phyloP scores from a whole-genome alignment of 1,140 invertebrate genomes.

The Liolophura sinensis region DNA sequence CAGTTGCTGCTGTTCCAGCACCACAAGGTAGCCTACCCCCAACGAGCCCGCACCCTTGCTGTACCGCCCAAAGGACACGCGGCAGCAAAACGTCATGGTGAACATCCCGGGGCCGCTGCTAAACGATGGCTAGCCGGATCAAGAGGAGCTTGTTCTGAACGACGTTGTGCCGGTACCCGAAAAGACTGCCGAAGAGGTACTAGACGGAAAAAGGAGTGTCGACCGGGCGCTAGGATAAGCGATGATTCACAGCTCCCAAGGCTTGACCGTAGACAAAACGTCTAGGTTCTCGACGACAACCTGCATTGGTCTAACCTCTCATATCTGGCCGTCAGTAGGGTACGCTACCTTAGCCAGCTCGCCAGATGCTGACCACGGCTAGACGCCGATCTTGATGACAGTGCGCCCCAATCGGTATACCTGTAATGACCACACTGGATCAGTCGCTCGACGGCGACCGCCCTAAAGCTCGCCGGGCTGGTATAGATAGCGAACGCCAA shows the following conservation, averaged over 20 bases:
- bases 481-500: too few relatives aligned
- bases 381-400: too few relatives aligned
- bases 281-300: conserved; percentile 17
- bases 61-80: conserved; percentile 12
- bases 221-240: conserved; percentile 15
- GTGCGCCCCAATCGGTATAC: too few relatives aligned
- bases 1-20: conserved; percentile 9
- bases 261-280: conserved; percentile 12
- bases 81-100: conserved; percentile 4
- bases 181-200: neutral
- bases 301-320: conserved; percentile 12
- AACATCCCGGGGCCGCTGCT: neutral
- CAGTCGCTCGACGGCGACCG: too few relatives aligned
- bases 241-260: conserved; percentile 7
- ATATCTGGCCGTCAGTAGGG: conserved; percentile 10
- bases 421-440: too few relatives aligned
- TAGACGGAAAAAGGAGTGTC: neutral
- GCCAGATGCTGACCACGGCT: too few relatives aligned
- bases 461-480: too few relatives aligned
- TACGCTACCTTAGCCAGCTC: neutral
- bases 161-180: conserved; percentile 8
- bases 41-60: conserved; percentile 1
- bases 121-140: too few relatives aligned
- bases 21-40: conserved; percentile 5
- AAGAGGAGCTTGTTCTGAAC: conserved; percentile 7